Evolutionary conservation across 2,113 vertebrate species (phyloP).

Genomic region (Plecotus auritus): DNA sequence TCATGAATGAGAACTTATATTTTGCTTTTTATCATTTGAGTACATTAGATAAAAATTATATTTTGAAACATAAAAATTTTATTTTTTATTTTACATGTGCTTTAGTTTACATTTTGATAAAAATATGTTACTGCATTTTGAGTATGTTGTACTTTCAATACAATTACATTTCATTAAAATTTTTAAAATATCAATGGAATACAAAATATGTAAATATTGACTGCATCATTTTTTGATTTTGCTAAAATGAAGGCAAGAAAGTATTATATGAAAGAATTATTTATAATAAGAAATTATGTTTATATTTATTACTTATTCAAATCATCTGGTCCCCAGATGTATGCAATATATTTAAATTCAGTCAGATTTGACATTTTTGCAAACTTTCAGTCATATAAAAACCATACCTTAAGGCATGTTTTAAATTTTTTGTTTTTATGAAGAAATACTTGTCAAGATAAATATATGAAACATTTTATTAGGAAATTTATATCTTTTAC

Average conservation of each 20-base stretch:
- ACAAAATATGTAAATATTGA: neutral
- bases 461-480: neutral
- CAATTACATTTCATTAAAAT: neutral
- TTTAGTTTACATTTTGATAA: neutral
- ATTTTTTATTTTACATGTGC: neutral
- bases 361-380: neutral
- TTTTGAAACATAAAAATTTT: neutral
- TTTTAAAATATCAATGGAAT: neutral
- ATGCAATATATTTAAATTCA: neutral
- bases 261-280: neutral
- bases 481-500: neutral
- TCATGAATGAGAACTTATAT: neutral
- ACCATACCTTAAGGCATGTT: neutral
- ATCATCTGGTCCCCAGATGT: neutral
- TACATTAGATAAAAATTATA: neutral
- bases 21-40: neutral
- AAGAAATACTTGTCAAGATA: neutral
- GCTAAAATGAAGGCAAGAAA: neutral
- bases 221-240: neutral
- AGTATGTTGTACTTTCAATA: neutral
- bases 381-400: neutral
- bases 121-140: neutral
- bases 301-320: constrained; percentile 11
- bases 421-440: neutral
- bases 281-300: neutral